phyloP scores from a whole-genome alignment of 2,113 vertebrate species.

The Zingel zingel region DNA sequence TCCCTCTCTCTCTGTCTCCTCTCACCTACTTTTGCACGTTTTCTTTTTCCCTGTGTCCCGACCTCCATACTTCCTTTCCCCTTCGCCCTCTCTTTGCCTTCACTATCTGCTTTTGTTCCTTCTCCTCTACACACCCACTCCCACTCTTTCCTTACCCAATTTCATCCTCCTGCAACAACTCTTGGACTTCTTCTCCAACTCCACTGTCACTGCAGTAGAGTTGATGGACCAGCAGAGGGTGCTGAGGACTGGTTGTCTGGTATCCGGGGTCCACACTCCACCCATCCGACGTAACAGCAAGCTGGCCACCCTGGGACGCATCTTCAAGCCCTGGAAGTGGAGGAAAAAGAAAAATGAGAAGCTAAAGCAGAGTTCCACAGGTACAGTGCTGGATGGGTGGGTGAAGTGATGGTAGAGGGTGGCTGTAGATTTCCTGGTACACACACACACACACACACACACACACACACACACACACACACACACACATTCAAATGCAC shows the following conservation, averaged over 20 bases:
- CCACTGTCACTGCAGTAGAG: constrained; percentile 79
- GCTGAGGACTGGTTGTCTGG: constrained; percentile 90
- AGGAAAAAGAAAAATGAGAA: constrained; percentile 99
- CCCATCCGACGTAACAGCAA: constrained; percentile 96
- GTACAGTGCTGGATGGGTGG: constrained; percentile 68
- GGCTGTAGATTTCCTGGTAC: background rate
- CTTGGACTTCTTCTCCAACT: constrained; percentile 9
- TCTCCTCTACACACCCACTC: background rate
- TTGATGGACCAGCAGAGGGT: constrained; percentile 92
- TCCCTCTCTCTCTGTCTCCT: constrained; percentile 24
- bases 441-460: background rate
- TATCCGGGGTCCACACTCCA: constrained; percentile 93
- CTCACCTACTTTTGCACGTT: constrained; percentile 5
- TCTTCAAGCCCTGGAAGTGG: constrained; percentile 99
- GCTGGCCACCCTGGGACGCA: constrained; percentile 94
- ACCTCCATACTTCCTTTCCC: background rate
- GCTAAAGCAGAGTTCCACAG: constrained; percentile 95
- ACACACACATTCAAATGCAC: background rate
- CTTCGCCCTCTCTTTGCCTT: constrained; percentile 3
- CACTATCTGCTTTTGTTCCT: background rate
- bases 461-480: background rate
- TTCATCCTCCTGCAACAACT: constrained; percentile 21
- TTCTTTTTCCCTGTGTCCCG: constrained; percentile 2
- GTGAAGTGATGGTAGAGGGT: background rate
- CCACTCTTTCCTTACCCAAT: background rate